Percentiles rank a stretch among this genome's conserved stretches.
Evolutionary conservation across 2,888 invertebrate species (phyloP).

Genomic region (Phoronis australis): DNA sequence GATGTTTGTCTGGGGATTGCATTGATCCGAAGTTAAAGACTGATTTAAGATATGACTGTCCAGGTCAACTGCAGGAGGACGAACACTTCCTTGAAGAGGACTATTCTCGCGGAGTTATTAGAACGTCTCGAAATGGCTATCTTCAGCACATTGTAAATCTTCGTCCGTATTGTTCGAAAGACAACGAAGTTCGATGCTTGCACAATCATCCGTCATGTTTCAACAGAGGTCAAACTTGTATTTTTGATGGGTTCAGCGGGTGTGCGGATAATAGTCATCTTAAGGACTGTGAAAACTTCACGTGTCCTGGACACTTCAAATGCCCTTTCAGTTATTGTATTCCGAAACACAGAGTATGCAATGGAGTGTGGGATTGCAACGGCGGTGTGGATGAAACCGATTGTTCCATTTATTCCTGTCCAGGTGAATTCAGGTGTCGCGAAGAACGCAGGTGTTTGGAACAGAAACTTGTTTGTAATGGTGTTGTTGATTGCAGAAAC

Average conservation of each 20-base stretch:
- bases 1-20: no score
- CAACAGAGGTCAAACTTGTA: background rate
- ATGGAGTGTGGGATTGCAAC: background rate
- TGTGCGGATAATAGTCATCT: background rate
- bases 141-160: no score
- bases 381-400: constrained; percentile 1
- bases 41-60: no score
- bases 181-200: no score
- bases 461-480: constrained; percentile 1
- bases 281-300: background rate
- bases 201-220: no score
- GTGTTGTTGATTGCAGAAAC: background rate
- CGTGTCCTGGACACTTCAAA: constrained; percentile 2
- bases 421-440: background rate
- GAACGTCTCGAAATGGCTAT: no score
- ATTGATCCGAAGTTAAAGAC: no score
- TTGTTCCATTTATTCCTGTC: background rate
- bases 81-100: no score
- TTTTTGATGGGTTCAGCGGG: background rate
- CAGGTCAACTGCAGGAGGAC: no score
- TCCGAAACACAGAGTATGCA: background rate
- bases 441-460: background rate
- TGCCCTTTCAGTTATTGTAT: background rate
- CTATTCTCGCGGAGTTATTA: no score
- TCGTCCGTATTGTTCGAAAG: no score